Conservation (phyloP, 2,888 invertebrate species). For the Erannis defoliaria region DNA sequence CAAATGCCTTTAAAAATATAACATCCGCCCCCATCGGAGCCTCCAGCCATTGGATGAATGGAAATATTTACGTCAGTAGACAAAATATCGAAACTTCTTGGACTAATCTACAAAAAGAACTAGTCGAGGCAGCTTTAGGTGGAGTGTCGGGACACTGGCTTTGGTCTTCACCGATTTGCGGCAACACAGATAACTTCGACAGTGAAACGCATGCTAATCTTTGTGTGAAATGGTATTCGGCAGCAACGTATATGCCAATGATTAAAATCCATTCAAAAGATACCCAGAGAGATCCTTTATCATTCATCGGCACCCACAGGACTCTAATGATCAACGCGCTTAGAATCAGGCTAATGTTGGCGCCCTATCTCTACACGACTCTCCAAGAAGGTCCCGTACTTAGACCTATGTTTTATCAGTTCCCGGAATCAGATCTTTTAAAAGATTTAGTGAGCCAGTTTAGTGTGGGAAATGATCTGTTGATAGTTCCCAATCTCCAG, state of each 20-base stretch:
- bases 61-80: conserved; percentile 66
- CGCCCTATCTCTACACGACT: conserved; percentile 87
- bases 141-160: conserved; percentile 81
- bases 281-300: conserved; percentile 74
- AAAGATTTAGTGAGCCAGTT: conserved; percentile 85
- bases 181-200: conserved; percentile 79
- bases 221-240: conserved; percentile 90
- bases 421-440: conserved; percentile 75
- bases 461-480: conserved; percentile 86
- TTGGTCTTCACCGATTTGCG: conserved; percentile 86
- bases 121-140: conserved; percentile 80
- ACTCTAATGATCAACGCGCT: conserved; percentile 76
- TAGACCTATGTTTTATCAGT: conserved; percentile 89
- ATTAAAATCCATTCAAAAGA: conserved; percentile 81
- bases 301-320: conserved; percentile 75
- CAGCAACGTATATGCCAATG: conserved; percentile 88
- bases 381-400: conserved; percentile 85
- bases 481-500: conserved; percentile 87
- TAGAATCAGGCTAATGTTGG: conserved; percentile 75
- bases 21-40: conserved; percentile 59
- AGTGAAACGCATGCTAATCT: conserved; percentile 70
- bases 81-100: conserved; percentile 87
- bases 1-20: conserved; percentile 59
- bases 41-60: conserved; percentile 70
- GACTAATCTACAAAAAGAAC: conserved; percentile 83